Evolutionary conservation across 1,140 invertebrate species (phyloP).

Genomic region (Eufriesea mexicana): DNA sequence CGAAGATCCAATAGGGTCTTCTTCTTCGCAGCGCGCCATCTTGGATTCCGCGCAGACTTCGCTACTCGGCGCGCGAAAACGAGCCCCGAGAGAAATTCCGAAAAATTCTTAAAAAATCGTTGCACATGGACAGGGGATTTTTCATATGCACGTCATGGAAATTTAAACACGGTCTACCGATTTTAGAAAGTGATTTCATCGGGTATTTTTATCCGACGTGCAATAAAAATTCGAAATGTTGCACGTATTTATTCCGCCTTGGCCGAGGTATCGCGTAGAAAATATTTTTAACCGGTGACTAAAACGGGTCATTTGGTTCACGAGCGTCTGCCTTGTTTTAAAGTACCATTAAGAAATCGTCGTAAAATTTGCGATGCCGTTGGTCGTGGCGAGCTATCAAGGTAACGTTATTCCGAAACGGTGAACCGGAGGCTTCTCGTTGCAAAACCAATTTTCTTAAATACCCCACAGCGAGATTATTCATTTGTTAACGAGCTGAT

Average conservation of each 20-base stretch:
- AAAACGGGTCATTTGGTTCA: constrained; percentile 36
- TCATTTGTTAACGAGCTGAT: constrained; percentile 32
- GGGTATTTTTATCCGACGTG: background rate
- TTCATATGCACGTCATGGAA: no score
- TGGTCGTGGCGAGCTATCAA: constrained; percentile 36
- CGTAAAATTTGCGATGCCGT: constrained; percentile 56
- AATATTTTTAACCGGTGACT: constrained; percentile 46
- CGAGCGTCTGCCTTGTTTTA: constrained; percentile 36
- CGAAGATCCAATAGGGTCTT: background rate
- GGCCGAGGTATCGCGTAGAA: background rate
- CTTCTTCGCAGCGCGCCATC: background rate
- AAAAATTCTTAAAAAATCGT: no score
- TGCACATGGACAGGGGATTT: no score
- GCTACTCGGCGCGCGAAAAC: no score
- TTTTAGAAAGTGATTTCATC: constrained; percentile 13
- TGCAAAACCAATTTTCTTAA: constrained; percentile 41
- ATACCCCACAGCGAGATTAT: constrained; percentile 13
- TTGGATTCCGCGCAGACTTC: no score
- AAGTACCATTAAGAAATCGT: constrained; percentile 47
- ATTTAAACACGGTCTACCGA: no score
- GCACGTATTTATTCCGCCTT: background rate
- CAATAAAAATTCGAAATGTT: background rate
- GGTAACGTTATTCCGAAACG: constrained; percentile 52
- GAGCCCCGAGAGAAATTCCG: no score
- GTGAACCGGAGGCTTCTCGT: constrained; percentile 28